These are phyloP conservation scores for Harpagifer antarcticus DNA, from an alignment of 2,797 vertebrate species.

Conservation along the genomic window DNA sequence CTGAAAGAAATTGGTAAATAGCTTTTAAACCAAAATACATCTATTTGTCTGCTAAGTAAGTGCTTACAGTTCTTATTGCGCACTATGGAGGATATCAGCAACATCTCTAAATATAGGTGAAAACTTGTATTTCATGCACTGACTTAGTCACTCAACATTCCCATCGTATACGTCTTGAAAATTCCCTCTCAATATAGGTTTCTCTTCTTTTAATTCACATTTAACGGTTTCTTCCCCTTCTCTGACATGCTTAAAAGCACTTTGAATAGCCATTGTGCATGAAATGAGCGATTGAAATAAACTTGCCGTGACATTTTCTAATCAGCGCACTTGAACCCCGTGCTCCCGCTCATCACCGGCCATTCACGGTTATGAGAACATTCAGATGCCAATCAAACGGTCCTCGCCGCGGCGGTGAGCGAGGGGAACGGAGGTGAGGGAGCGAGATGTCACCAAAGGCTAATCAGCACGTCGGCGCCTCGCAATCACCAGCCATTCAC, in stretches of 20 bases:
- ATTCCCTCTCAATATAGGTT: background rate
- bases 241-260: background rate
- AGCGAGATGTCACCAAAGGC: conserved; percentile 65
- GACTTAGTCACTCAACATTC: background rate
- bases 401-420: background rate
- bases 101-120: background rate
- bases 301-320: conserved; percentile 49
- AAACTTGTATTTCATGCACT: background rate
- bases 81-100: background rate
- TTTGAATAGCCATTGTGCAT: background rate
- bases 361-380: conserved; percentile 66
- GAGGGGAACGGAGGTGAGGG: conserved; percentile 42
- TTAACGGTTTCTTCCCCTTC: background rate
- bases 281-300: conserved; percentile 4
- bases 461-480: conserved; percentile 72
- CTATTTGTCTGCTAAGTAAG: background rate
- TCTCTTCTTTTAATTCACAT: background rate
- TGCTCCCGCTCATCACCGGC: conserved; percentile 70
- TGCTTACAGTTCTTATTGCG: background rate
- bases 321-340: conserved; percentile 62
- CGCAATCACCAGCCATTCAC: conserved; percentile 84
- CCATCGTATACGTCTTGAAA: background rate
- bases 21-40: background rate
- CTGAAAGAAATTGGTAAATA: background rate
- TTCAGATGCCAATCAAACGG: conserved; percentile 70